Conservation (phyloP, 2,888 invertebrate genomes). For the Amphimallon solstitiale region DNA sequence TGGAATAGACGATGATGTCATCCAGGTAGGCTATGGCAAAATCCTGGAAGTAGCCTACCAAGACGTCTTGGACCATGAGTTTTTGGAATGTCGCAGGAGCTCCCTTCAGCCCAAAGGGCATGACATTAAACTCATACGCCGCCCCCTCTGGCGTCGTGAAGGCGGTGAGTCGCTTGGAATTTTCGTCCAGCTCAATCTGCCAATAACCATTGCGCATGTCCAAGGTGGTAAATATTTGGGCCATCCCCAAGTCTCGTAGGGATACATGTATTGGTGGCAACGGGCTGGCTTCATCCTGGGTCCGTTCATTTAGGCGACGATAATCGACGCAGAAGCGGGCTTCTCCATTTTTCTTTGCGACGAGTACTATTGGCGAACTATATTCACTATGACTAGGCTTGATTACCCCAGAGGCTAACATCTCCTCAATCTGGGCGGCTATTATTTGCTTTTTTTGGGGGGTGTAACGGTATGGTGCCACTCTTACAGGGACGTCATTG, state of each 20-base stretch:
- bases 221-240: constrained; percentile 49
- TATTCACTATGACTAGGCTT: no score
- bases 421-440: no score
- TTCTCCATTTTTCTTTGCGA: no score
- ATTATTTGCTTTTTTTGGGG: no score
- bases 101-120: constrained; percentile 51
- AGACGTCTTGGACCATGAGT: constrained; percentile 45
- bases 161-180: constrained; percentile 47
- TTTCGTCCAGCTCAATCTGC: constrained; percentile 50
- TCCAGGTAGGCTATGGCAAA: constrained; percentile 50
- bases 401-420: no score
- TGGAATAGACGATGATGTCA: constrained; percentile 48
- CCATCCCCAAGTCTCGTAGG: constrained; percentile 48
- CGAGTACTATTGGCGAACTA: no score
- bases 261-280: constrained; percentile 47
- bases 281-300: constrained; percentile 39
- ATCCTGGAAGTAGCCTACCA: constrained; percentile 40
- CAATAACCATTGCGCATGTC: constrained; percentile 54
- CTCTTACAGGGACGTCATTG: no score
- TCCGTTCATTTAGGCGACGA: constrained; percentile 40
- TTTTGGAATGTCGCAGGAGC: constrained; percentile 52
- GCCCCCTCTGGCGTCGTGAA: constrained; percentile 50
- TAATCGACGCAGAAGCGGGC: no score
- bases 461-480: no score
- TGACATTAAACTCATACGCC: no score